phyloP scores from a whole-genome alignment of 2,113 vertebrate species.

The Glareola pratincola region DNA sequence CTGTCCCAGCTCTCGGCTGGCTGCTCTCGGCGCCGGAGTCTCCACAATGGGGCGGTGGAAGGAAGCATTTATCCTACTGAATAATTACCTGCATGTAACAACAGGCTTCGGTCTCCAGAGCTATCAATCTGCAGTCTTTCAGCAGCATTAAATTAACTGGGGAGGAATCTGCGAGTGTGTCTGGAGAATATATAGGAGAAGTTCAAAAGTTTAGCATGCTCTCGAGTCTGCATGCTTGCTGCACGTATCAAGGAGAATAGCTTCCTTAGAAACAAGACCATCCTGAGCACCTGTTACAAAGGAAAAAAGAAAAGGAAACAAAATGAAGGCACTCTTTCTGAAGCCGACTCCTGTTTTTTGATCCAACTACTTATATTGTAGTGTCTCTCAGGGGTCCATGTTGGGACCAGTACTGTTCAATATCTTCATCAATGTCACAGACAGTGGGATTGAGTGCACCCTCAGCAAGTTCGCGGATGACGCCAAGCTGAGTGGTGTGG shows the following conservation, averaged over 20 bases:
- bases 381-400: neutral
- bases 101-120: neutral
- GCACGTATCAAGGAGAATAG: neutral
- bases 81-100: neutral
- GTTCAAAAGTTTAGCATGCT: conserved; percentile 5
- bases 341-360: neutral
- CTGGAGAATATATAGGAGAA: conserved; percentile 34
- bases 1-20: neutral
- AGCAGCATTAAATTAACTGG: conserved; percentile 14
- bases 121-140: neutral
- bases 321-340: neutral
- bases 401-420: neutral
- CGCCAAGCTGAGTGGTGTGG: neutral
- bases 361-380: neutral
- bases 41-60: fast-evolving
- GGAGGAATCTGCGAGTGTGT: neutral
- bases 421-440: neutral
- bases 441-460: neutral
- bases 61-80: neutral
- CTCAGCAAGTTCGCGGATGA: neutral
- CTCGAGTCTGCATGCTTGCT: neutral
- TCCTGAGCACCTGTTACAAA: neutral
- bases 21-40: fast-evolving
- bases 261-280: neutral
- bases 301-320: neutral